Conservation (phyloP, 2,888 invertebrate species). For the Bembecia ichneumoniformis region DNA sequence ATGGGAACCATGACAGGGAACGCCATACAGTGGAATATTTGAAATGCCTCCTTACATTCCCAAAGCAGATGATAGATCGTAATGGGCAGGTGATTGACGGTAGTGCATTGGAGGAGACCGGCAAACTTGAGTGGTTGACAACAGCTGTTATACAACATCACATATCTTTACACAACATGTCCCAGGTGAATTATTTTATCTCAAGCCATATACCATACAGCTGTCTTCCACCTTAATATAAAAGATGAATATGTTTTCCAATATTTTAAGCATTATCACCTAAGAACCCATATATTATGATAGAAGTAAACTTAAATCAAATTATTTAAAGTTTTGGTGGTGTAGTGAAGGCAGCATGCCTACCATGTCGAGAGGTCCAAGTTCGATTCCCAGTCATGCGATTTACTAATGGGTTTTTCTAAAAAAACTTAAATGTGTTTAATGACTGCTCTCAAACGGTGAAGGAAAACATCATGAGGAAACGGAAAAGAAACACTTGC, state of each 20-base stretch:
- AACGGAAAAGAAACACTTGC: too few species aligned
- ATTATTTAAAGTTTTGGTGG: too few species aligned
- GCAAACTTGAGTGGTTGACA: constrained; percentile 81
- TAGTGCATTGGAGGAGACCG: constrained; percentile 74
- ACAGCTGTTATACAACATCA: constrained; percentile 85
- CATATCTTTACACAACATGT: constrained; percentile 79
- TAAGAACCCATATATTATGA: too few species aligned
- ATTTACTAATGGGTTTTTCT: too few species aligned
- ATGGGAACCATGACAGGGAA: constrained; percentile 90
- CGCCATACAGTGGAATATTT: constrained; percentile 93
- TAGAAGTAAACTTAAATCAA: too few species aligned
- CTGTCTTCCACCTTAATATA: background rate
- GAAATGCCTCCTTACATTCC: constrained; percentile 91
- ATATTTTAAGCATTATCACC: background rate
- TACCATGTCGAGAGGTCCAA: too few species aligned
- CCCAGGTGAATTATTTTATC: constrained; percentile 71
- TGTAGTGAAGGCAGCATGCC: too few species aligned
- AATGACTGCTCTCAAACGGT: too few species aligned
- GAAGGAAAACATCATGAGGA: too few species aligned
- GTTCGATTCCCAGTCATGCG: too few species aligned
- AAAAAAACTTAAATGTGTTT: too few species aligned
- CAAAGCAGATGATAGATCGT: constrained; percentile 80
- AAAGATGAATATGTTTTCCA: background rate
- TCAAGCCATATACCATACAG: background rate
- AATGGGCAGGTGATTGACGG: constrained; percentile 61